Evolutionary conservation across 2,888 invertebrate genomes (phyloP).

Genomic region (Cerceris rybyensis): DNA sequence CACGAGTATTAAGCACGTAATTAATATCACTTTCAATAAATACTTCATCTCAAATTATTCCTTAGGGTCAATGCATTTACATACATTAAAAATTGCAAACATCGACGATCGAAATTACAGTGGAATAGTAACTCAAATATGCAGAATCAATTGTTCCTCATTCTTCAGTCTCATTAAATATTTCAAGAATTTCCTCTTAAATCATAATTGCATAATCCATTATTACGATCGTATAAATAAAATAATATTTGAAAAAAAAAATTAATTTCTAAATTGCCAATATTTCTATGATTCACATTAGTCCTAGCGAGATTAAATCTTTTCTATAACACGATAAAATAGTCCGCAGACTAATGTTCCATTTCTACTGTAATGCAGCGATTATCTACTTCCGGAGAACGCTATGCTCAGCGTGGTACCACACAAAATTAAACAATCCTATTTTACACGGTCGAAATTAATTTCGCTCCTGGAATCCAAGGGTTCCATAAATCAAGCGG

Average conservation of each 20-base stretch:
- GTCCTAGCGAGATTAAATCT: no score
- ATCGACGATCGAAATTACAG: no score
- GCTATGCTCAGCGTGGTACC: no score
- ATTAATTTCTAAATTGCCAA: background rate
- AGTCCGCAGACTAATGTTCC: background rate
- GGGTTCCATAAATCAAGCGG: background rate
- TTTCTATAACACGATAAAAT: background rate
- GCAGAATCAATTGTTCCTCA: no score
- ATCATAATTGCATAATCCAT: background rate
- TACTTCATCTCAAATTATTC: constrained; percentile 8
- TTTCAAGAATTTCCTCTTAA: background rate
- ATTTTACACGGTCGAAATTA: background rate
- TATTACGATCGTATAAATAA: background rate
- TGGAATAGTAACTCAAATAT: no score
- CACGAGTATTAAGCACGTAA: constrained; percentile 38
- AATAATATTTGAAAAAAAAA: background rate
- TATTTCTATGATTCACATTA: no score
- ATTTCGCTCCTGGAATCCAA: no score
- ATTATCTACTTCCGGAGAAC: background rate
- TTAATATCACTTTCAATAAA: constrained; percentile 23
- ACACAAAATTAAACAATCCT: no score
- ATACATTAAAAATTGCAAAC: background rate
- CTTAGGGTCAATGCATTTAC: background rate
- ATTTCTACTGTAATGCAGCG: background rate
- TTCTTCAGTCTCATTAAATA: no score